Conservation (phyloP, 1,140 invertebrate species). For the Hydropsyche tenuis region DNA sequence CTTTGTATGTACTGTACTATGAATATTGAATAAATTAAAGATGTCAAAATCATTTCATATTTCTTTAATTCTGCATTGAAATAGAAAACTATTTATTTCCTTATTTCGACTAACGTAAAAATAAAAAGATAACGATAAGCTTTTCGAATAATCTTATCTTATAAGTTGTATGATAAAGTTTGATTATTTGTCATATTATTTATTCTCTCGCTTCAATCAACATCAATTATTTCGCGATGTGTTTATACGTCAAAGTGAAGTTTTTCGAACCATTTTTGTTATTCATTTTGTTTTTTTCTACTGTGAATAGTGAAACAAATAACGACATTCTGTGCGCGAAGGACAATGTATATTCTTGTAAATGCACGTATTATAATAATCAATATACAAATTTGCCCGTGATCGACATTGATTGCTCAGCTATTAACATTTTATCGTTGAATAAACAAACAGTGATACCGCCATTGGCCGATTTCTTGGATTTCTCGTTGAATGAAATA, state of each 20-base stretch:
- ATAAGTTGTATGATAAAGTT: not conserved
- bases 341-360: slow-evolving; percentile 24
- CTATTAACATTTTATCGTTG: slow-evolving; percentile 50
- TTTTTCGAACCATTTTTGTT: not conserved
- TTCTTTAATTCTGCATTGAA: too few species aligned
- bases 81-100: too few species aligned
- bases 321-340: slow-evolving; percentile 25
- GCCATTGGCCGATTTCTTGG: slow-evolving; percentile 52
- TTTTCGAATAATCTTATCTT: not conserved
- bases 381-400: slow-evolving; percentile 51
- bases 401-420: slow-evolving; percentile 55
- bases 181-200: not conserved
- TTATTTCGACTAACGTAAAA: too few species aligned
- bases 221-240: not conserved
- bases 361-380: slow-evolving; percentile 32
- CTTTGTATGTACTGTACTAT: too few species aligned
- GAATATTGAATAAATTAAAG: too few species aligned
- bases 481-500: slow-evolving; percentile 58
- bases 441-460: slow-evolving; percentile 52
- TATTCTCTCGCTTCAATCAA: not conserved
- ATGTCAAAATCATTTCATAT: too few species aligned
- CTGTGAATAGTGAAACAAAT: not conserved
- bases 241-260: not conserved
- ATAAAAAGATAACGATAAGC: not conserved
- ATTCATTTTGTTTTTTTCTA: not conserved